Conservation (phyloP, 1,140 invertebrate species). For the Rhynchophorus ferrugineus region DNA sequence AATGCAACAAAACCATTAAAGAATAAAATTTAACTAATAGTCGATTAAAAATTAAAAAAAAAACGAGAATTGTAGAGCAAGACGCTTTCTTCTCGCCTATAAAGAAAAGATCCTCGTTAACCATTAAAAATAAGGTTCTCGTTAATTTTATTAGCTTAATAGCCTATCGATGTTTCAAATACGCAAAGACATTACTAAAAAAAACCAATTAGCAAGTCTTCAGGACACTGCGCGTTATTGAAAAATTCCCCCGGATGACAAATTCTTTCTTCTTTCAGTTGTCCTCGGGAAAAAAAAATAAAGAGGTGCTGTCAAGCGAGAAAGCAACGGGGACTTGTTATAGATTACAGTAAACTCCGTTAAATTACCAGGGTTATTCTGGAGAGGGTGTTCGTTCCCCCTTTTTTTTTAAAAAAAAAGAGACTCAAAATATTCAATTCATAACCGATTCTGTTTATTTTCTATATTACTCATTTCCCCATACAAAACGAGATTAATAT, state of each 20-base stretch:
- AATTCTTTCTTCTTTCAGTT: constrained; percentile 15
- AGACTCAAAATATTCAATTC: not conserved
- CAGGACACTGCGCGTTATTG: constrained; percentile 16
- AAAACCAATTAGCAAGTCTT: constrained; percentile 24
- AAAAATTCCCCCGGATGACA: constrained; percentile 24
- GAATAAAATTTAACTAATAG: too few relatives aligned
- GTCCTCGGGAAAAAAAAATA: constrained; percentile 20
- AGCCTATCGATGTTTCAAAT: constrained; percentile 19
- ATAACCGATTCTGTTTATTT: not conserved
- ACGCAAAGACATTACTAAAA: constrained; percentile 11
- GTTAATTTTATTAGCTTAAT: constrained; percentile 15
- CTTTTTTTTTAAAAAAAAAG: constrained; percentile 1
- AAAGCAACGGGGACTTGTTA: constrained; percentile 25
- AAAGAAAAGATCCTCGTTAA: too few relatives aligned
- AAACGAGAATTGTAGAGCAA: too few relatives aligned
- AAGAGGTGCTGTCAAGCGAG: constrained; percentile 22
- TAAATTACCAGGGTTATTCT: constrained; percentile 18
- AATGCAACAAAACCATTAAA: too few relatives aligned
- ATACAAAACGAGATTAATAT: too few relatives aligned
- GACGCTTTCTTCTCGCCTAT: too few relatives aligned
- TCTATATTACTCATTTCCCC: too few relatives aligned
- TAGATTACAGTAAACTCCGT: constrained; percentile 25
- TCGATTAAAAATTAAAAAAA: too few relatives aligned
- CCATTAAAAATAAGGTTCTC: constrained; percentile 12
- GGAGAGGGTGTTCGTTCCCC: not conserved